Conservation (phyloP, 2,888 invertebrate species). For the Agrenia bidenticulata region DNA sequence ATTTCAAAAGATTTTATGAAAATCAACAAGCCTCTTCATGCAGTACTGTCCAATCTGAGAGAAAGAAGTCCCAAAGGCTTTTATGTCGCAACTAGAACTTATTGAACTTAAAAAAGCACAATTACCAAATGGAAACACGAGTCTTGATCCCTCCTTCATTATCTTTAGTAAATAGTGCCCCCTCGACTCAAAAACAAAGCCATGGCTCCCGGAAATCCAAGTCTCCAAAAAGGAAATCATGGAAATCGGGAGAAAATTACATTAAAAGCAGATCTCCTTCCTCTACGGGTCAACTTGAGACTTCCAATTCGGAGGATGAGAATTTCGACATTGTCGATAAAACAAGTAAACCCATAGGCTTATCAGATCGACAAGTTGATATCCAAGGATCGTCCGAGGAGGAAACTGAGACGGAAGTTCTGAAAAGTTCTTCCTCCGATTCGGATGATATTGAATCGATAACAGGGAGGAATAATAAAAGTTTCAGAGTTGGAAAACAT, state of each 20-base stretch:
- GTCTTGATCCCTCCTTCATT: conserved; percentile 38
- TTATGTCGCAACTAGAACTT: too few relatives aligned
- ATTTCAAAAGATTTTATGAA: too few relatives aligned
- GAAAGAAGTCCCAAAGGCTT: too few relatives aligned
- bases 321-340: background rate
- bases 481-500: conserved; percentile 8
- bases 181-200: conserved; percentile 6
- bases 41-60: too few relatives aligned
- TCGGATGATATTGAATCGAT: conserved; percentile 12
- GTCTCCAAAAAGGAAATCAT: background rate
- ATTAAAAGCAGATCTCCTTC: conserved; percentile 32
- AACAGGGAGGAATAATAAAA: background rate
- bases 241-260: background rate
- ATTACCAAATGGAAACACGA: conserved; percentile 45
- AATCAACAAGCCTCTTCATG: too few relatives aligned
- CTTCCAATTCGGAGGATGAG: background rate
- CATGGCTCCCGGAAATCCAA: background rate
- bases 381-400: background rate
- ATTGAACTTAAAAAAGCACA: too few relatives aligned
- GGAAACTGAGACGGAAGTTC: conserved; percentile 2
- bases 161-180: conserved; percentile 9
- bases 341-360: background rate
- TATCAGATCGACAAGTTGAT: background rate
- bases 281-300: conserved; percentile 38
- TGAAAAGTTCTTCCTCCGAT: background rate